Percentiles rank a stretch among this genome's conserved stretches.
These are phyloP conservation scores for Conus ventricosus DNA, from an alignment of 1,140 invertebrate genomes.

Conservation along the genomic window DNA sequence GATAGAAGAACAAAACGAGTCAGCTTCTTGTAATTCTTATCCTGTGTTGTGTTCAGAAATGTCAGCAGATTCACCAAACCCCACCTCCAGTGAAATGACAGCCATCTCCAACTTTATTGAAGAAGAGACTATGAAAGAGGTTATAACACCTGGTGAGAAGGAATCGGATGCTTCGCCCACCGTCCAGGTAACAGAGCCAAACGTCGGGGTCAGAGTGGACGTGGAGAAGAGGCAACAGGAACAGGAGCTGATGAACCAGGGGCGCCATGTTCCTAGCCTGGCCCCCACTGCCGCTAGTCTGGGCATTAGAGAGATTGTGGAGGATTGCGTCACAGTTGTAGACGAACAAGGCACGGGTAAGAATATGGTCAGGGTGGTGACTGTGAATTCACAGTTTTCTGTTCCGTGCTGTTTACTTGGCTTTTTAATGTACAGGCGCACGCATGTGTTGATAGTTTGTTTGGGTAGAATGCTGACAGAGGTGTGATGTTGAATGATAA, in stretches of 20 bases:
- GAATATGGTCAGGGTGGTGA: neutral
- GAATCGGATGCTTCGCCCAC: neutral
- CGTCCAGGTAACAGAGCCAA: slow-evolving; percentile 17
- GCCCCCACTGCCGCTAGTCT: slow-evolving; percentile 73
- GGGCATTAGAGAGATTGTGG: slow-evolving; percentile 70
- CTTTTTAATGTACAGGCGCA: too few relatives aligned
- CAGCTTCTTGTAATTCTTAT: neutral
- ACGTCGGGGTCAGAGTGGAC: neutral
- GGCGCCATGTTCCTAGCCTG: slow-evolving; percentile 14
- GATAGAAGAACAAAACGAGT: slow-evolving; percentile 20
- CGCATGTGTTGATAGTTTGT: too few relatives aligned
- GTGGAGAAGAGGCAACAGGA: slow-evolving; percentile 14
- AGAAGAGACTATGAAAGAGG: slow-evolving; percentile 48
- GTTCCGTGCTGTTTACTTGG: too few relatives aligned
- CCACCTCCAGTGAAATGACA: slow-evolving; percentile 31
- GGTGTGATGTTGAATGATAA: too few relatives aligned
- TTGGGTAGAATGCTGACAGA: too few relatives aligned
- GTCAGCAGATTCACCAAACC: slow-evolving; percentile 1
- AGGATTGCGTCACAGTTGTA: slow-evolving; percentile 68
- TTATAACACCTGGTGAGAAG: slow-evolving; percentile 39
- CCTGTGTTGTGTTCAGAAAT: slow-evolving; percentile 25
- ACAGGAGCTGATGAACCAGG: neutral
- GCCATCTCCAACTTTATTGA: slow-evolving; percentile 48
- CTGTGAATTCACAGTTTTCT: too few relatives aligned
- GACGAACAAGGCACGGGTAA: neutral